Evolutionary conservation across 2,888 invertebrate species (phyloP).

Genomic region (Euspilapteryx auroguttella): DNA sequence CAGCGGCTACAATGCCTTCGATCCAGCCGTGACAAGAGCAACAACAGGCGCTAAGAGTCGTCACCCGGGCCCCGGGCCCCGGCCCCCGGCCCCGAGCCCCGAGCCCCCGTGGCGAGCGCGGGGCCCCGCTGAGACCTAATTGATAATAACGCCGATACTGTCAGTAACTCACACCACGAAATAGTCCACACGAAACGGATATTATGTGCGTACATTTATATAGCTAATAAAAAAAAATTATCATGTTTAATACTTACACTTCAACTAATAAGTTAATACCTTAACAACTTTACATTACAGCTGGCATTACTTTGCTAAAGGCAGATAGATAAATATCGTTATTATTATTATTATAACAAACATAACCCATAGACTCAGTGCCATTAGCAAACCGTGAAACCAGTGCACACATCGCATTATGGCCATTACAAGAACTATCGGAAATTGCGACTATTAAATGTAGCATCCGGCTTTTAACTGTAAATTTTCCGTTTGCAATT

Average conservation of each 20-base stretch:
- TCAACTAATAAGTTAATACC: no score
- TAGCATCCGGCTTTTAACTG: slow-evolving; percentile 54
- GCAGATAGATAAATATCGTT: no score
- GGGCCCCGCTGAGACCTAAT: slow-evolving; percentile 22
- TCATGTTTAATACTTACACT: no score
- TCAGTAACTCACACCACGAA: slow-evolving; percentile 16
- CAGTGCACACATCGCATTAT: slow-evolving; percentile 27
- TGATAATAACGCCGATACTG: slow-evolving; percentile 29
- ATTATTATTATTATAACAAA: slow-evolving; percentile 3
- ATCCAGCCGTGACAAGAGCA: no score
- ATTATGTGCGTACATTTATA: no score
- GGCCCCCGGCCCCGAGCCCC: slow-evolving; percentile 13
- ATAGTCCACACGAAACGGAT: no score
- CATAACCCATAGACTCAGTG: slow-evolving; percentile 13
- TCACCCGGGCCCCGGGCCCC: slow-evolving; percentile 13
- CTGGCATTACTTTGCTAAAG: no score
- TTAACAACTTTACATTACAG: no score
- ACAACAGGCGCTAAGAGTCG: slow-evolving; percentile 12
- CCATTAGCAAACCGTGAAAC: slow-evolving; percentile 21
- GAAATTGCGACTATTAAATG: slow-evolving; percentile 49
- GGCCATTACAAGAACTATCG: slow-evolving; percentile 35
- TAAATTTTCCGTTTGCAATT: slow-evolving; percentile 57
- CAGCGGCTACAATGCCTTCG: no score
- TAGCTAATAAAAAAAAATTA: no score
- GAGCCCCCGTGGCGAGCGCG: slow-evolving; percentile 14